Percentiles rank a stretch among this genome's conserved stretches.
Evolutionary conservation across 2,797 vertebrate genomes (phyloP).

Genomic region (Sibirionetta formosa): DNA sequence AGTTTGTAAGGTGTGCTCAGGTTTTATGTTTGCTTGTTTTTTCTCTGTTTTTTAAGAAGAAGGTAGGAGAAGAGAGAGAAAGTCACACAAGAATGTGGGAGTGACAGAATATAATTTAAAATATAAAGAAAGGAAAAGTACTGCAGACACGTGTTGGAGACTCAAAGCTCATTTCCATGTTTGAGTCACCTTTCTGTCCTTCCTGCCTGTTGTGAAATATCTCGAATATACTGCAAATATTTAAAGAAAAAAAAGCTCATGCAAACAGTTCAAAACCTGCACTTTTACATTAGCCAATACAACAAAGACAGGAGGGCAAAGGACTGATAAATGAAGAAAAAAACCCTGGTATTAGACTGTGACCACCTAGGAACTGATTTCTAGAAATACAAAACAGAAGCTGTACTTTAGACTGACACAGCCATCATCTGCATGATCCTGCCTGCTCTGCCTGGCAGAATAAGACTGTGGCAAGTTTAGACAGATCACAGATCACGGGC

Average conservation of each 20-base stretch:
- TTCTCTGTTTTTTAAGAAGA: background rate
- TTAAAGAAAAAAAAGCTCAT: conserved; percentile 31
- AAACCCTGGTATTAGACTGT: background rate
- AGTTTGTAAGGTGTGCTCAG: background rate
- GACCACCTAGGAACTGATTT: background rate
- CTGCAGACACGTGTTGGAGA: accelerated
- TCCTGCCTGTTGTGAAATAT: conserved; percentile 56
- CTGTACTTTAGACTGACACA: background rate
- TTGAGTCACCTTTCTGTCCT: conserved; percentile 39
- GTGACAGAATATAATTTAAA: background rate
- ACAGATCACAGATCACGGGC: accelerated
- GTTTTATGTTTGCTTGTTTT: background rate
- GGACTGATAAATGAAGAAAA: background rate
- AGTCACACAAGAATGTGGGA: accelerated
- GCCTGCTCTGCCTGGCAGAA: background rate
- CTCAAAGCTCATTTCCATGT: background rate
- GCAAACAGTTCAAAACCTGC: conserved; percentile 2
- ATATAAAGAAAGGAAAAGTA: background rate
- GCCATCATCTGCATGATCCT: accelerated
- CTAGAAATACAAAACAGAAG: background rate
- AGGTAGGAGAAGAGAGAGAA: background rate
- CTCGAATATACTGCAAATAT: conserved; percentile 63
- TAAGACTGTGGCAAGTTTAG: background rate
- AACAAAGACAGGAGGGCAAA: conserved; percentile 41
- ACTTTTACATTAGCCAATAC: conserved; percentile 3